These are phyloP conservation scores for Alauda arvensis DNA, from an alignment of 2,797 vertebrate genomes.

Conservation along the genomic window DNA sequence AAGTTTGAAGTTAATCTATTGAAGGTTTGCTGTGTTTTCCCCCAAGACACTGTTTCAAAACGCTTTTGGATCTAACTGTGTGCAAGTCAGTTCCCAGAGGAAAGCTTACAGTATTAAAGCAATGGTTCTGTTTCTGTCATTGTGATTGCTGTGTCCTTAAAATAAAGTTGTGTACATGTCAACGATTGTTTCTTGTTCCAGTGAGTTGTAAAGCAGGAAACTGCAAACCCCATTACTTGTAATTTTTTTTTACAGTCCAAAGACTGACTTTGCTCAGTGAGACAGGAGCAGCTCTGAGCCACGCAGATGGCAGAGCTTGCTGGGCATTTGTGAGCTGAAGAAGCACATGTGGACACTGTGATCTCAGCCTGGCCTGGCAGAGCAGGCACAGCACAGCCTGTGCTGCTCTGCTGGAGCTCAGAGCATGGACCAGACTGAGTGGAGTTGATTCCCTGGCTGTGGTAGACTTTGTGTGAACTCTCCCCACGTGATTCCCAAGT, in stretches of 20 bases:
- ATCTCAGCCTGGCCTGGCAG: neutral
- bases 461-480: constrained; percentile 17
- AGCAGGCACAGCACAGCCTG: neutral
- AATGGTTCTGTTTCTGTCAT: constrained; percentile 54
- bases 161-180: constrained; percentile 72
- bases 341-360: constrained; percentile 26
- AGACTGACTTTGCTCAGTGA: constrained; percentile 28
- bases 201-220: constrained; percentile 29
- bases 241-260: constrained; percentile 31
- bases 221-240: neutral
- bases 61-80: constrained; percentile 53
- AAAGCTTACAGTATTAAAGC: constrained; percentile 69
- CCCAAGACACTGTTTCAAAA: constrained; percentile 63
- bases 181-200: constrained; percentile 60
- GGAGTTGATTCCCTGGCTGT: neutral
- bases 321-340: neutral
- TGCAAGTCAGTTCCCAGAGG: constrained; percentile 59
- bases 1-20: constrained; percentile 71
- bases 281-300: constrained; percentile 21
- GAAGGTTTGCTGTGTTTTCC: constrained; percentile 70
- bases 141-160: constrained; percentile 72
- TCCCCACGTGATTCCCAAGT: neutral
- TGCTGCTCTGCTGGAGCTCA: neutral
- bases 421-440: neutral
- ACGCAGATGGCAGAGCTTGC: constrained; percentile 6